phyloP scores from a whole-genome alignment of 2,888 invertebrate species.

The Tholera decimalis region DNA sequence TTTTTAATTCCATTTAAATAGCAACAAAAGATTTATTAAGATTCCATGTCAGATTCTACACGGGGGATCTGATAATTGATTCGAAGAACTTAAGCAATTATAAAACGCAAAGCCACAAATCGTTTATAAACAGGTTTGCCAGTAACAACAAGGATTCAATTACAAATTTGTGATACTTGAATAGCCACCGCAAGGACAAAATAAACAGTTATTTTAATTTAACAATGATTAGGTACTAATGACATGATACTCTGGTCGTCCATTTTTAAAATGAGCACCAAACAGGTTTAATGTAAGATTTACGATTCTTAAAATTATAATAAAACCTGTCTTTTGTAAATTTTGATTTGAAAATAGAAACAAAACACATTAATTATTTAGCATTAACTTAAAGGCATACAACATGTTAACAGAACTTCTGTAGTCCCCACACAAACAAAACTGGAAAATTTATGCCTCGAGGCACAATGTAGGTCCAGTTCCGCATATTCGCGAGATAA shows the following conservation, averaged over 20 bases:
- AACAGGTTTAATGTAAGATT: neutral
- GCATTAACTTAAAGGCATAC: too few relatives aligned
- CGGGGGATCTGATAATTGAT: slow-evolving; percentile 47
- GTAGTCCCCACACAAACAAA: too few relatives aligned
- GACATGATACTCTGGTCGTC: neutral
- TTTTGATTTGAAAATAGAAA: neutral
- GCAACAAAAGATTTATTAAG: slow-evolving; percentile 25
- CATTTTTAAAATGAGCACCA: neutral
- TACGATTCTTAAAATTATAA: neutral
- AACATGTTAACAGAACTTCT: too few relatives aligned
- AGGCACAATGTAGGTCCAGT: too few relatives aligned
- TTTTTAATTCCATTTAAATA: slow-evolving; percentile 18
- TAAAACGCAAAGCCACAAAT: slow-evolving; percentile 22
- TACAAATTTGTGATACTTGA: slow-evolving; percentile 17
- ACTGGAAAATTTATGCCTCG: too few relatives aligned
- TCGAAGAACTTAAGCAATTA: slow-evolving; percentile 46
- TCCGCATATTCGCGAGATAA: too few relatives aligned
- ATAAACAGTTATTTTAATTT: neutral
- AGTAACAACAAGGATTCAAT: slow-evolving; percentile 25
- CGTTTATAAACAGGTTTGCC: slow-evolving; percentile 44
- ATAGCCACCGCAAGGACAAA: neutral
- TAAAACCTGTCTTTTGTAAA: too few relatives aligned
- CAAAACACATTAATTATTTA: too few relatives aligned
- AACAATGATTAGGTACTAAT: neutral
- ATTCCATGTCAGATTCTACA: slow-evolving; percentile 34